Conservation (phyloP, 2,113 vertebrate genomes). For the Echinops telfairi region DNA sequence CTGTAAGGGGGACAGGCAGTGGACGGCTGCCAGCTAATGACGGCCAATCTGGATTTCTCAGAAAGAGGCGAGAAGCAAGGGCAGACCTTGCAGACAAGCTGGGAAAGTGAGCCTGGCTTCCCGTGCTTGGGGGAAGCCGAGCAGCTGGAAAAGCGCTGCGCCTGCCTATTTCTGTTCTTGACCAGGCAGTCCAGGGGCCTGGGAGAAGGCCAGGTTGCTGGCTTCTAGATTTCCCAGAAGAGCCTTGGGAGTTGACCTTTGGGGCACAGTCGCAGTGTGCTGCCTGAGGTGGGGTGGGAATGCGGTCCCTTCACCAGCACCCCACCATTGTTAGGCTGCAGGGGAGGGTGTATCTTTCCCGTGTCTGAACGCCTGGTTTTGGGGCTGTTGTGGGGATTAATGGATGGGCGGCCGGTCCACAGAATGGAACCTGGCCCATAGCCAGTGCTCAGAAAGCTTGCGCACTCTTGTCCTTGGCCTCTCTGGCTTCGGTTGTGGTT, state of each 20-base stretch:
- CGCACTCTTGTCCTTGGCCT: not conserved
- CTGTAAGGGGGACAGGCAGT: not conserved
- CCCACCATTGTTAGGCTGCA: not conserved
- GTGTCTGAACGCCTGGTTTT: not conserved
- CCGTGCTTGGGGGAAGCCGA: not conserved
- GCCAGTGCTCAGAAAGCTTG: no score
- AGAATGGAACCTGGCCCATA: fast-evolving
- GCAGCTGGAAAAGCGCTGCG: not conserved
- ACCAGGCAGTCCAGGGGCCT: not conserved
- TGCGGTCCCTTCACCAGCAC: not conserved
- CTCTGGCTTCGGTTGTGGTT: not conserved
- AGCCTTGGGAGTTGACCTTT: not conserved
- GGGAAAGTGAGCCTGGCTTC: not conserved
- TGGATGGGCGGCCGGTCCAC: not conserved
- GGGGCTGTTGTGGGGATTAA: no score
- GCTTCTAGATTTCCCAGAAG: not conserved
- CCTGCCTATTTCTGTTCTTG: not conserved
- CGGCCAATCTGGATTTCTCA: not conserved
- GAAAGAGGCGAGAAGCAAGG: not conserved
- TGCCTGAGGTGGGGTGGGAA: no score
- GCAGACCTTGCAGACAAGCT: not conserved
- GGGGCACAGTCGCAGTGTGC: not conserved
- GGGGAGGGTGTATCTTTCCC: not conserved
- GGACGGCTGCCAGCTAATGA: not conserved
- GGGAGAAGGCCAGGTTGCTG: no score